A percentile compares a stretch with the other conserved stretches of the same genome.
phyloP scores from a whole-genome alignment of 1,140 invertebrate genomes.

The Panagrolaimus sp. region DNA sequence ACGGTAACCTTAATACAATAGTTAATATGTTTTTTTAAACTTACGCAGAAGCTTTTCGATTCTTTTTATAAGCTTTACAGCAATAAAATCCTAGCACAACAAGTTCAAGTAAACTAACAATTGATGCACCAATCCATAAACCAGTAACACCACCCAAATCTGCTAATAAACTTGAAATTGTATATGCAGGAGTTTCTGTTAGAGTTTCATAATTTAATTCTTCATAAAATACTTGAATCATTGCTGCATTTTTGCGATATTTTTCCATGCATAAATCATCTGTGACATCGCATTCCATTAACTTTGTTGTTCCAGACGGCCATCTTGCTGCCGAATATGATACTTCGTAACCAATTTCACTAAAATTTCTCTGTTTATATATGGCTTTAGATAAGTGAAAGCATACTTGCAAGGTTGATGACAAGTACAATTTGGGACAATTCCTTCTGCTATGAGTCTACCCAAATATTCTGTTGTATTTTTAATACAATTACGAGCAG shows the following conservation, averaged over 20 bases:
- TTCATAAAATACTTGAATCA: constrained; percentile 58
- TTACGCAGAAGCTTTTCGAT: constrained; percentile 37
- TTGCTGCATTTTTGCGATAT: constrained; percentile 56
- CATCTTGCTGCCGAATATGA: constrained; percentile 56
- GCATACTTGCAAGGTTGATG: constrained; percentile 56
- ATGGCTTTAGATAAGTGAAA: too few species aligned
- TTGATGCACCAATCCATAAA: constrained; percentile 57
- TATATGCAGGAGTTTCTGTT: constrained; percentile 50
- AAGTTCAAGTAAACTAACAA: constrained; percentile 53
- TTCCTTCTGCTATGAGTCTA: constrained; percentile 42
- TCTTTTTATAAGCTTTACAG: constrained; percentile 30
- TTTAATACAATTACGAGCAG: constrained; percentile 51
- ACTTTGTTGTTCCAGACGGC: constrained; percentile 56
- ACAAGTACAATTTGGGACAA: constrained; percentile 46
- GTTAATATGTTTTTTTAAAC: background rate
- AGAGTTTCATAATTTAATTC: constrained; percentile 57
- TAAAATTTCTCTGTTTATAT: too few species aligned
- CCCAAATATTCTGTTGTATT: constrained; percentile 51
- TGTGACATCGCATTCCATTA: constrained; percentile 50
- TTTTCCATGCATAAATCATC: constrained; percentile 57
- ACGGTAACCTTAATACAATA: background rate
- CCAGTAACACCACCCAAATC: constrained; percentile 56
- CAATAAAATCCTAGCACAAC: constrained; percentile 40
- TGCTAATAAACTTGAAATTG: constrained; percentile 47
- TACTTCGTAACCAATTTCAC: constrained; percentile 57